Conservation (phyloP, 2,797 vertebrate genomes). For the Apogon hyalosoma region DNA sequence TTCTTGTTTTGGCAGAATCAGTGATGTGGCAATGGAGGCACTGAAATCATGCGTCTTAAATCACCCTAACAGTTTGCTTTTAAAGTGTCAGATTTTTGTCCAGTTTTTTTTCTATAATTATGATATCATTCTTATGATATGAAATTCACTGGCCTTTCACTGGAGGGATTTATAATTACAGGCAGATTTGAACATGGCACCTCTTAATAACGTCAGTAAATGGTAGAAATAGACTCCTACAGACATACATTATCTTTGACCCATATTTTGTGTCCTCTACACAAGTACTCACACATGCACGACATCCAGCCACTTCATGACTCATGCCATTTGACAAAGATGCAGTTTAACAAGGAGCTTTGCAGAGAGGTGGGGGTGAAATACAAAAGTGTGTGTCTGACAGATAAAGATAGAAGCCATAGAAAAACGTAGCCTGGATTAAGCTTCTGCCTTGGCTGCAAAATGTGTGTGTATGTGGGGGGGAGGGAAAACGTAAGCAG, state of each 20-base stretch:
- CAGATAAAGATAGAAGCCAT: conserved; percentile 67
- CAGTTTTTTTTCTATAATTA: no score
- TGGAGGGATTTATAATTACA: neutral
- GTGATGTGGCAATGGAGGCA: neutral
- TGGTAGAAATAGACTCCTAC: neutral
- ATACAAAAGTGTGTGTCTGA: conserved; percentile 48
- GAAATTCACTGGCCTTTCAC: no score
- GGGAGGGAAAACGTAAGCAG: conserved; percentile 43
- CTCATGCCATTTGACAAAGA: conserved; percentile 76
- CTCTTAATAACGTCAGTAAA: neutral
- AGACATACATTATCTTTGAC: conserved; percentile 25
- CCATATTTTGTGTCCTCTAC: conserved; percentile 23
- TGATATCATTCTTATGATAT: no score
- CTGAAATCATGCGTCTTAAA: neutral
- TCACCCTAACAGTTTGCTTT: no score
- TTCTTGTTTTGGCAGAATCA: neutral
- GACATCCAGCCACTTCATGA: conserved; percentile 63
- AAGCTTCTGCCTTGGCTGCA: conserved; percentile 63
- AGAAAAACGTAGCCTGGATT: conserved; percentile 69
- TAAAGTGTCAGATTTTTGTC: no score
- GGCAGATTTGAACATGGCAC: neutral
- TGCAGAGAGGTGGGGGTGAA: conserved; percentile 20
- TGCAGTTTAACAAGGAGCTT: conserved; percentile 66
- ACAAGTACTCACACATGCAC: conserved; percentile 22
- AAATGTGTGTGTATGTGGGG: conserved; percentile 24